Evolutionary conservation across 2,113 vertebrate species (phyloP).

Genomic region (Astatoreochromis straeleni): DNA sequence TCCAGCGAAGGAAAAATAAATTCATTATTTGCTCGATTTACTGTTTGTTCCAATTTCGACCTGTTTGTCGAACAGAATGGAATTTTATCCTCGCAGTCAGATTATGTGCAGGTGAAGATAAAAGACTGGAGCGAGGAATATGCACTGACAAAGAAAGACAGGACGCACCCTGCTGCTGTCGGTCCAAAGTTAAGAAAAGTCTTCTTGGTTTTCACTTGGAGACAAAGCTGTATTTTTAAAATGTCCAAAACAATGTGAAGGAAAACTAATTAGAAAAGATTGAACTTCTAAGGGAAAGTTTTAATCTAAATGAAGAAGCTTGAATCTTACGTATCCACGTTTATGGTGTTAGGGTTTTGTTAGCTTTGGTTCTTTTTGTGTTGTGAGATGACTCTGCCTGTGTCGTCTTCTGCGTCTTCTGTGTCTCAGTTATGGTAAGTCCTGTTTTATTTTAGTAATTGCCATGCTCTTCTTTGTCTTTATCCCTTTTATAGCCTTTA

Average conservation of each 20-base stretch:
- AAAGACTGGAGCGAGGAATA: background rate
- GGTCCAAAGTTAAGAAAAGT: background rate
- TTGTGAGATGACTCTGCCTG: background rate
- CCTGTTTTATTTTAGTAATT: background rate
- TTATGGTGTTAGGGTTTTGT: background rate
- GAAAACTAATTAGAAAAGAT: background rate
- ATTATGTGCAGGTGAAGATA: conserved; percentile 14
- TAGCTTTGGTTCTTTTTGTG: background rate
- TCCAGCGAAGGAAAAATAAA: background rate
- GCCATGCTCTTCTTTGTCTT: background rate
- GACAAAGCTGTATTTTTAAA: background rate
- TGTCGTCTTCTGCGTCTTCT: background rate
- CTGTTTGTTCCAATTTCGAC: conserved; percentile 7
- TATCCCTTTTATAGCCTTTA: background rate
- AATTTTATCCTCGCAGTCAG: background rate
- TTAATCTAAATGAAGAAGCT: background rate
- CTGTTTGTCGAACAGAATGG: conserved; percentile 39
- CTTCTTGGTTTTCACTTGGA: background rate
- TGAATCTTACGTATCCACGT: background rate
- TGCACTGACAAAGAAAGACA: background rate
- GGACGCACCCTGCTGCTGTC: background rate
- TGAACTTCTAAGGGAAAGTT: background rate
- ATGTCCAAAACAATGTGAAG: background rate
- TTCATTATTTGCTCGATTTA: conserved; percentile 5
- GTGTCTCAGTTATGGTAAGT: background rate